Evolutionary conservation across 1,140 invertebrate species (phyloP), one percentile per base, ranked within the genome.

Genomic region (Oreohelix idahoensis): DNA sequence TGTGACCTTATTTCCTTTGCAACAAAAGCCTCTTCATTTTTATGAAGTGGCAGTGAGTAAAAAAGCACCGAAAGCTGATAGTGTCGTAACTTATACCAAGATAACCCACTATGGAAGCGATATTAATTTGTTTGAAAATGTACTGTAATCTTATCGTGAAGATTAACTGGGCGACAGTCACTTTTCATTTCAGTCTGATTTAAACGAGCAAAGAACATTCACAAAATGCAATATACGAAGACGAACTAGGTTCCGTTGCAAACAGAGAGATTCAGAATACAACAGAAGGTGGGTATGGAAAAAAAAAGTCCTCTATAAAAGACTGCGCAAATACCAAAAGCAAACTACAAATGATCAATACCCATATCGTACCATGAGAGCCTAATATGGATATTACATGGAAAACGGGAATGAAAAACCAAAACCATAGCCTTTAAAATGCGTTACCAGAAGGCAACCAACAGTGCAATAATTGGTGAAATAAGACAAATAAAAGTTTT

Each of bases 41-140:
- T 58, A 58, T 58, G 53, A 58, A 58, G 23, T 20, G 10, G 17
- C 26, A 58, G 23, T 58, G 23, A 15, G 10, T 58, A 58, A 4
- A n/a, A n/a, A n/a, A n/a, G n/a, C n/a, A n/a, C n/a, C n/a, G n/a
- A n/a, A n/a, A 23, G 53, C 53, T n/a, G 53, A 58, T 58, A 23
- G 26, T 23, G 5, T 58, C 53, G 26, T 58, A 58, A 58, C 23
- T 58, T 58, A 20, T 23, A 23, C 15, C 53, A 10, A 5, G 53
- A 58, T 4, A 58, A 58, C 15, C 26, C 26, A 32, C 26, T 26
- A 38, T 0, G 29, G 26, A 66, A 20, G 23, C 32, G 1, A 39
- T 69, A 74, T 74, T 74, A 8, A 39, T 74, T 42, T 39, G 71
- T 74, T 74, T 74, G 42, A n/a, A 39, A 39, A 49, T 39, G 20